These are phyloP conservation scores for Belonocnema kinseyi DNA, from an alignment of 1,140 invertebrate species.

Conservation along the genomic window DNA sequence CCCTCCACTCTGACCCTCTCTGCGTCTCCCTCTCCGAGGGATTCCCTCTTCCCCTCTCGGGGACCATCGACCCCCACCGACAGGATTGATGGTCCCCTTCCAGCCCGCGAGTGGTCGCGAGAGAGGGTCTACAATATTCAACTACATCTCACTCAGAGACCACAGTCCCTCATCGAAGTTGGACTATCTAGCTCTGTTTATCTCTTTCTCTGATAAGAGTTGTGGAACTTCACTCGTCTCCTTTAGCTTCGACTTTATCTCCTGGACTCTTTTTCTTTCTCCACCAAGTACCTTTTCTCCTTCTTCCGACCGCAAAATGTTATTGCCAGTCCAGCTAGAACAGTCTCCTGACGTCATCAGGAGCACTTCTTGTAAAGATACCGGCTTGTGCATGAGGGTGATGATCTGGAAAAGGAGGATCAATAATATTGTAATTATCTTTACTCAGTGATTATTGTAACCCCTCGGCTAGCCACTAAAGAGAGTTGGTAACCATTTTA, in stretches of 20 bases:
- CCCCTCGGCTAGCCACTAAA: too few relatives aligned
- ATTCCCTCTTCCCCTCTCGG: slow-evolving; percentile 34
- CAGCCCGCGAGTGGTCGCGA: too few relatives aligned
- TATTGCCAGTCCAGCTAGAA: slow-evolving; percentile 57
- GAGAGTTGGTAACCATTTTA: too few relatives aligned
- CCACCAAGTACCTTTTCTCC: slow-evolving; percentile 44
- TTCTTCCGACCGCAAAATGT: slow-evolving; percentile 30
- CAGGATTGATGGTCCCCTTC: slow-evolving; percentile 33
- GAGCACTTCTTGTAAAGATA: slow-evolving; percentile 17
- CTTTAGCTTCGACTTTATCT: slow-evolving; percentile 48
- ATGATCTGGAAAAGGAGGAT: too few relatives aligned
- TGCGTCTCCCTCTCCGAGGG: slow-evolving; percentile 9
- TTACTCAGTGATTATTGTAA: too few relatives aligned
- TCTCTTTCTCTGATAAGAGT: not conserved
- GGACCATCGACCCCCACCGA: not conserved
- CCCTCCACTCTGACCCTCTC: slow-evolving; percentile 44
- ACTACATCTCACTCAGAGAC: slow-evolving; percentile 41
- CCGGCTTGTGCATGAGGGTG: too few relatives aligned
- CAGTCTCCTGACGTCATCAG: slow-evolving; percentile 57
- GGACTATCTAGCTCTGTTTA: slow-evolving; percentile 23
- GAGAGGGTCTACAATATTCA: not conserved
- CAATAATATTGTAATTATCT: too few relatives aligned
- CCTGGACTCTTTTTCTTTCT: slow-evolving; percentile 47
- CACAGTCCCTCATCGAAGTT: too few relatives aligned
- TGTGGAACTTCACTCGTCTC: slow-evolving; percentile 42